Percentiles rank a stretch among this genome's conserved stretches.
These are phyloP conservation scores for Galaxias olidus DNA, from an alignment of 2,797 vertebrate species.

Conservation along the genomic window DNA sequence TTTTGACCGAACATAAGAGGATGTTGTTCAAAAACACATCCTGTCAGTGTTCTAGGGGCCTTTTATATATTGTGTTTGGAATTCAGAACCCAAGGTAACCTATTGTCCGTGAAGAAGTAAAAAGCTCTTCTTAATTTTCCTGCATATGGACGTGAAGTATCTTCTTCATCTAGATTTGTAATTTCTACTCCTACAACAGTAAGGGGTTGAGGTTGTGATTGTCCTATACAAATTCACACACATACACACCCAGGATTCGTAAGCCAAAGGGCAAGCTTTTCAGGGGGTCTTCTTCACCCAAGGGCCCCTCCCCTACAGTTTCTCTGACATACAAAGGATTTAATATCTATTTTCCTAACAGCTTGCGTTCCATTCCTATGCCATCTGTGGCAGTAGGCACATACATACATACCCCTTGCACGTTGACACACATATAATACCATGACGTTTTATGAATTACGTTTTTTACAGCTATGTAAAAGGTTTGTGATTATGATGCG, in stretches of 20 bases:
- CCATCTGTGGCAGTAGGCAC: constrained; percentile 15
- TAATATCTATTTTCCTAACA: constrained; percentile 10
- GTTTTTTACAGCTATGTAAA: not conserved
- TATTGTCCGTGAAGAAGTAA: no score
- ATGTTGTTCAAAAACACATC: no score
- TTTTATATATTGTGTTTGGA: no score
- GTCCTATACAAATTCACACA: not conserved
- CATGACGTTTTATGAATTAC: not conserved
- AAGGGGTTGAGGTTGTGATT: not conserved
- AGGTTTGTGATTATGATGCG: not conserved
- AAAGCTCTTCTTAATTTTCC: no score
- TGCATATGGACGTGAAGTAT: not conserved
- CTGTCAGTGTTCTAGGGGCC: no score
- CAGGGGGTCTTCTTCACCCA: not conserved
- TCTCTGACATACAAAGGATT: constrained; percentile 18
- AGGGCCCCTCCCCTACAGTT: not conserved
- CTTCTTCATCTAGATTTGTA: not conserved
- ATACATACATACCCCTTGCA: constrained; percentile 8
- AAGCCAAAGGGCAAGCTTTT: no score
- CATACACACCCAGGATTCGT: constrained; percentile 4
- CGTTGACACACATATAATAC: not conserved
- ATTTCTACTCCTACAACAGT: not conserved
- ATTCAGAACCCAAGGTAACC: no score
- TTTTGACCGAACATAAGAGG: no score
- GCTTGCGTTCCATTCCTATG: constrained; percentile 14